These are phyloP conservation scores for Anas capensis DNA, from an alignment of 2,797 vertebrate genomes.

Conservation along the genomic window DNA sequence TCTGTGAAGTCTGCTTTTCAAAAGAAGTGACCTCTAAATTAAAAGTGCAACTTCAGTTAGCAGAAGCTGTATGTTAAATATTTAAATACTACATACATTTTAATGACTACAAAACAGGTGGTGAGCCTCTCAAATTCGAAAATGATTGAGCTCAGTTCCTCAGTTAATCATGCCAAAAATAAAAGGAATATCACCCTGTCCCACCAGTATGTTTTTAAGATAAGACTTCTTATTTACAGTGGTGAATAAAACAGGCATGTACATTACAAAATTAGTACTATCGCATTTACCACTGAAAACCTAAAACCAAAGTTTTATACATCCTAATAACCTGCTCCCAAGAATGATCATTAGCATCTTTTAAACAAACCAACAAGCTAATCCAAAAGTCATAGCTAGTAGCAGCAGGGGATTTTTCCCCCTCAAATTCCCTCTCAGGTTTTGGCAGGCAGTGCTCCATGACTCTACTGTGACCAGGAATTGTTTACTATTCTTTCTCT, in stretches of 20 bases:
- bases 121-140: background rate
- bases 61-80: slow-evolving; percentile 1
- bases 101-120: background rate
- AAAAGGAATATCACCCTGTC: background rate
- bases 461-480: no score
- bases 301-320: background rate
- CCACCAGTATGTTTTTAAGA: background rate
- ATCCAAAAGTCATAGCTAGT: background rate
- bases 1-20: slow-evolving; percentile 31
- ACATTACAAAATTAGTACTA: background rate
- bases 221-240: background rate
- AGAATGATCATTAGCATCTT: background rate
- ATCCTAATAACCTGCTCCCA: background rate
- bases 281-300: background rate
- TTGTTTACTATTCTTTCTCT: background rate
- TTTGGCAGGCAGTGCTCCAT: background rate
- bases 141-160: background rate
- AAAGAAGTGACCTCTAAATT: slow-evolving; percentile 35
- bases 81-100: background rate
- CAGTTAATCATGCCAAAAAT: background rate
- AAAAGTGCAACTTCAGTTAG: slow-evolving; percentile 15
- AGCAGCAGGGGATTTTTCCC: background rate
- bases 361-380: background rate
- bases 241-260: background rate
- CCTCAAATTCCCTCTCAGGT: background rate